A percentile compares a stretch with the other conserved stretches of the same genome.
These are phyloP conservation scores for Fringilla coelebs DNA, from an alignment of 2,797 vertebrate species.

Conservation along the genomic window DNA sequence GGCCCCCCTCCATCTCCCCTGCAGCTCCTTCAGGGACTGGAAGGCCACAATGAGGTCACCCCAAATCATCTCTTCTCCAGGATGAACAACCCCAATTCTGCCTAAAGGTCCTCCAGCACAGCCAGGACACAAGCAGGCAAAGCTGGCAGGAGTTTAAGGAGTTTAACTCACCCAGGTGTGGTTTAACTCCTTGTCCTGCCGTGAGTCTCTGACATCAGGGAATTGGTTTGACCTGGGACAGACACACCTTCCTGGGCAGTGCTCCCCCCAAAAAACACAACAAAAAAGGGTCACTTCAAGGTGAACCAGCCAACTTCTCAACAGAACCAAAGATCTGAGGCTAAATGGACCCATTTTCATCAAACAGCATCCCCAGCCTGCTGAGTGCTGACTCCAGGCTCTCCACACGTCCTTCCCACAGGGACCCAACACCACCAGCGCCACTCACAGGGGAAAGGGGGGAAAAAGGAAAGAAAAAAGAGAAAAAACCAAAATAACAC, in stretches of 20 bases:
- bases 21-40: neutral
- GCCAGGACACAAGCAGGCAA: too few species aligned
- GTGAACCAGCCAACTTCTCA: too few species aligned
- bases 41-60: neutral
- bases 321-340: neutral
- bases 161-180: neutral
- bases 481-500: neutral
- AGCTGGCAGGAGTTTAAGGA: neutral
- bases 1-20: neutral
- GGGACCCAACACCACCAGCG: neutral
- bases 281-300: neutral
- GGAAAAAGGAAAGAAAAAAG: accelerated
- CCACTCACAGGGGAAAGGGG: accelerated
- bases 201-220: neutral
- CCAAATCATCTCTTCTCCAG: neutral
- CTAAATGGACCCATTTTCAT: neutral
- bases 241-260: accelerated
- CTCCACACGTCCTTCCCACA: neutral
- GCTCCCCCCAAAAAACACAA: accelerated
- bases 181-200: neutral
- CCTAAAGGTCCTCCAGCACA: neutral
- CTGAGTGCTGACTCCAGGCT: accelerated
- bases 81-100: neutral
- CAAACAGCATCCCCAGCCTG: neutral
- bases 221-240: neutral